A percentile compares a stretch with the other conserved stretches of the same genome.
Evolutionary conservation across 2,113 vertebrate genomes (phyloP).

Genomic region (Chamaea fasciata): DNA sequence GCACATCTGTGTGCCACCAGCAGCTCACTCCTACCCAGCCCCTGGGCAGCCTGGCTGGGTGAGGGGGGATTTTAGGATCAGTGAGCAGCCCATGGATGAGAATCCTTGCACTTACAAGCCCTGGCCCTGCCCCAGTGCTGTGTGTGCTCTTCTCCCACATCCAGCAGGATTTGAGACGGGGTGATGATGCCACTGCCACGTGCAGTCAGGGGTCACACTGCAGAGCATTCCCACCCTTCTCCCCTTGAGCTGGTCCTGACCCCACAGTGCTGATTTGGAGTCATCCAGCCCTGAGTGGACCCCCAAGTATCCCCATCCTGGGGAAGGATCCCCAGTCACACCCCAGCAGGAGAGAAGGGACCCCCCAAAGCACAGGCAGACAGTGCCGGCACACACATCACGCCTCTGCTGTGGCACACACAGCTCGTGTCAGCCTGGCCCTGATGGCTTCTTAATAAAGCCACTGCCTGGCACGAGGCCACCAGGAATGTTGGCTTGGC

Average conservation of each 20-base stretch:
- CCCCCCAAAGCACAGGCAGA: background rate
- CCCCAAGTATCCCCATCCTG: fast-evolving
- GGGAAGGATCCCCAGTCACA: background rate
- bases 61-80: background rate
- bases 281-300: background rate
- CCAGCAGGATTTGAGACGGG: background rate
- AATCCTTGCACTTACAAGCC: background rate
- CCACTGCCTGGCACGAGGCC: background rate
- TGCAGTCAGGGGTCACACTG: fast-evolving
- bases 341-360: background rate
- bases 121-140: background rate
- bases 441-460: background rate
- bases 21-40: background rate
- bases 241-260: background rate
- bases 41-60: background rate
- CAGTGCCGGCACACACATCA: no score
- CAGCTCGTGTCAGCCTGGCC: background rate
- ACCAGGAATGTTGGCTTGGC: background rate
- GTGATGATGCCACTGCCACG: fast-evolving
- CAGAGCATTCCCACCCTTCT: background rate
- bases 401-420: background rate
- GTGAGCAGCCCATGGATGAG: background rate
- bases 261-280: background rate
- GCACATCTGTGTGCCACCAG: fast-evolving
- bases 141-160: background rate